Evolutionary conservation across 2,113 vertebrate species (phyloP).

Genomic region (Cinclus cinclus): DNA sequence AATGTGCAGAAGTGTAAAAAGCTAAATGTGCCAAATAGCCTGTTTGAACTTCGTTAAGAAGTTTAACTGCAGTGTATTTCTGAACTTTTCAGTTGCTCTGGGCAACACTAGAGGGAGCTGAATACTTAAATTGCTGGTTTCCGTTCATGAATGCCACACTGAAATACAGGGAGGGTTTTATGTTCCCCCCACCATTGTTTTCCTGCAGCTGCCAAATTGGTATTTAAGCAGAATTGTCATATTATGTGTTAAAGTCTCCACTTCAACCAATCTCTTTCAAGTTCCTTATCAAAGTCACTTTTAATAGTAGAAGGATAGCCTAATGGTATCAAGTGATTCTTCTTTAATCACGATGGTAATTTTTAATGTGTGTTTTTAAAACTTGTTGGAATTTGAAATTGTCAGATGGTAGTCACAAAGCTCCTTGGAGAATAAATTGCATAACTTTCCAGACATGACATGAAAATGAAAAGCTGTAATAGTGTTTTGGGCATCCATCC

Average conservation of each 20-base stretch:
- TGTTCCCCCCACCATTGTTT: not conserved
- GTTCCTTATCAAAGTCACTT: not conserved
- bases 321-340: not conserved
- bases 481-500: not conserved
- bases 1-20: not conserved
- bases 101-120: slow-evolving; percentile 52
- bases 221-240: not conserved
- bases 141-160: not conserved
- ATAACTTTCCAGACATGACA: not conserved
- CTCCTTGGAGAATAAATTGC: not conserved
- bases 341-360: not conserved
- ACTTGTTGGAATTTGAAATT: not conserved
- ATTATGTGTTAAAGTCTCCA: not conserved
- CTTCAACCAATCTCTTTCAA: not conserved
- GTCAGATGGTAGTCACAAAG: not conserved
- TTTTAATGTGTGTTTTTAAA: not conserved
- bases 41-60: not conserved
- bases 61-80: not conserved
- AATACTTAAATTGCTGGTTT: not conserved
- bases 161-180: not conserved
- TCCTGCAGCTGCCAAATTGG: not conserved
- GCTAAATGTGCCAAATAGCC: not conserved
- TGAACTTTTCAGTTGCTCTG: not conserved
- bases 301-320: not conserved
- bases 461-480: not conserved